These are phyloP conservation scores for Oreochromis aureus DNA, from an alignment of 2,113 vertebrate genomes.

Conservation along the genomic window DNA sequence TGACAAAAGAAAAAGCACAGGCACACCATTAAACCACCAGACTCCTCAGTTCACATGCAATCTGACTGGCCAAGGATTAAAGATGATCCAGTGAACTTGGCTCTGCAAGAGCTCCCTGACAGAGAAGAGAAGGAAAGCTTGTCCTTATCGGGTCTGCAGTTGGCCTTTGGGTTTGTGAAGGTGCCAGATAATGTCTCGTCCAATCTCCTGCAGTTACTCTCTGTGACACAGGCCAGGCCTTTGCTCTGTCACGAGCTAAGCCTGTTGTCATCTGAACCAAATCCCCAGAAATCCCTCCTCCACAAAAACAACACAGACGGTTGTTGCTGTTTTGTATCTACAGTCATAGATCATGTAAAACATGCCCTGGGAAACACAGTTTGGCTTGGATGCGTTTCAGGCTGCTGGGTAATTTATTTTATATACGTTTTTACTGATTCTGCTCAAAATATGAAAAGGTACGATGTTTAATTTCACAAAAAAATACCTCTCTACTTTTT, in stretches of 20 bases:
- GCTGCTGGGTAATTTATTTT: background rate
- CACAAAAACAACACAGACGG: conserved; percentile 30
- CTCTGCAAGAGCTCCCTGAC: conserved; percentile 6
- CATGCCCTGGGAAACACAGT: background rate
- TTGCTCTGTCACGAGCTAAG: conserved; percentile 54
- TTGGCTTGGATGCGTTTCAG: background rate
- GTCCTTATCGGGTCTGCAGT: conserved; percentile 50
- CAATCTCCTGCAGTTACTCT: conserved; percentile 46
- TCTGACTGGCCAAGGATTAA: conserved; percentile 33
- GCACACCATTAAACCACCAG: background rate
- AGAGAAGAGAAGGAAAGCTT: conserved; percentile 27
- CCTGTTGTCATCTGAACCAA: conserved; percentile 48
- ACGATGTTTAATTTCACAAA: background rate
- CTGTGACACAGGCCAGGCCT: conserved; percentile 62
- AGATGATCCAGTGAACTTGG: conserved; percentile 23
- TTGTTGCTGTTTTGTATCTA: conserved; percentile 1
- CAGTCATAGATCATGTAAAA: background rate
- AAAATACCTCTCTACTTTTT: background rate
- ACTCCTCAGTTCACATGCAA: background rate
- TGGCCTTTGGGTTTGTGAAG: conserved; percentile 43
- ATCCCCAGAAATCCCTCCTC: conserved; percentile 31
- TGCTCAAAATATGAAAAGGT: background rate
- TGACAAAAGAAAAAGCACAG: background rate
- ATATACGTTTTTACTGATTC: background rate
- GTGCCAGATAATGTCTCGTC: conserved; percentile 50